Percentiles rank a stretch among this genome's conserved stretches.
Evolutionary conservation across 2,888 invertebrate species (phyloP).

Genomic region (Conops quadrifasciatus): DNA sequence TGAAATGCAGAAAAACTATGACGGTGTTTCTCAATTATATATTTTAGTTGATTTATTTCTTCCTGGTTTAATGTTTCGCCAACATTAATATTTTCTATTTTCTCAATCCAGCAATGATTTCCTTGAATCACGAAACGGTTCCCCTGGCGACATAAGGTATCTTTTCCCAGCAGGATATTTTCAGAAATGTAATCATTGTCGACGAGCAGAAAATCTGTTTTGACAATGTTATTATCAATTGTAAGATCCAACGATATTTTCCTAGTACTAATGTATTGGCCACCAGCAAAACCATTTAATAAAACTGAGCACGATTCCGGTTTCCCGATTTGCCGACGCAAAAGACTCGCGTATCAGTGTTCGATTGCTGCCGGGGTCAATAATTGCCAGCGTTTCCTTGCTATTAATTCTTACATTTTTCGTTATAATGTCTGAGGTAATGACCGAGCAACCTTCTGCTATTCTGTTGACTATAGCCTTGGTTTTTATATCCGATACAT

Average conservation of each 20-base stretch:
- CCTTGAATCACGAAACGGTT: slow-evolving; percentile 38
- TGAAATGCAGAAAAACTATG: slow-evolving; percentile 28
- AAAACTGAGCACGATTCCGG: neutral
- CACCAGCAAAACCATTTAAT: slow-evolving; percentile 39
- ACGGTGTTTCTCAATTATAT: slow-evolving; percentile 19
- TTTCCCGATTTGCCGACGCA: neutral
- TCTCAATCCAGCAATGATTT: slow-evolving; percentile 35
- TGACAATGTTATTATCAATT: slow-evolving; percentile 28
- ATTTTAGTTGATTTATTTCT: slow-evolving; percentile 4
- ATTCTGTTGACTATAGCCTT: neutral
- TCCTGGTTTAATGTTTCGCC: neutral
- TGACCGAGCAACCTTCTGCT: neutral
- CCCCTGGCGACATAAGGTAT: slow-evolving; percentile 33
- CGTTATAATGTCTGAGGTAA: neutral
- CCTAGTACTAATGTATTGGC: slow-evolving; percentile 26
- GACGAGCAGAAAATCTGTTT: slow-evolving; percentile 22
- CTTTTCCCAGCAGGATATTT: slow-evolving; percentile 33
- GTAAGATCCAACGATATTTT: slow-evolving; percentile 29
- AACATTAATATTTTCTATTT: neutral
- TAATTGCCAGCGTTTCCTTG: slow-evolving; percentile 26
- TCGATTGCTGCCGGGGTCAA: slow-evolving; percentile 36
- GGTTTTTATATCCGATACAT: neutral
- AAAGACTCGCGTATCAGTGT: slow-evolving; percentile 36
- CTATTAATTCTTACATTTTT: neutral
- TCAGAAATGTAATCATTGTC: slow-evolving; percentile 29